Percentiles rank a stretch among this genome's conserved stretches.
Conservation (phyloP, 2,888 invertebrate species). For the Cristatella mucedo region DNA sequence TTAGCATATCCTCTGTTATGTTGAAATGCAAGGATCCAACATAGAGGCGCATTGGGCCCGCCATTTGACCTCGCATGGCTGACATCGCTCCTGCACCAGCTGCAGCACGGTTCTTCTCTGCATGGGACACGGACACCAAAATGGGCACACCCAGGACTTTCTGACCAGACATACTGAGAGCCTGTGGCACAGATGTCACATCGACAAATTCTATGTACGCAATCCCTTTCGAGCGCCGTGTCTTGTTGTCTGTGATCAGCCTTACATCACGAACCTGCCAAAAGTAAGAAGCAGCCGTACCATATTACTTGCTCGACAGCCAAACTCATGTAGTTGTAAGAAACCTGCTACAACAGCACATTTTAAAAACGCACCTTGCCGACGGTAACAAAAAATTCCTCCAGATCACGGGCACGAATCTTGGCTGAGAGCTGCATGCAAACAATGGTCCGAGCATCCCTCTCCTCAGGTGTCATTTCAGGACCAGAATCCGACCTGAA, state of each 20-base stretch:
- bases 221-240: slow-evolving; percentile 92
- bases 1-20: slow-evolving; percentile 94
- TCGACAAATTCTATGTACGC: slow-evolving; percentile 99
- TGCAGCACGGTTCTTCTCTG: slow-evolving; percentile 48
- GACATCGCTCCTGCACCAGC: slow-evolving; percentile 20
- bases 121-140: slow-evolving; percentile 93
- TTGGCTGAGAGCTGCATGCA: slow-evolving; percentile 93
- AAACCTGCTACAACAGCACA: too few species aligned
- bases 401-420: slow-evolving; percentile 78
- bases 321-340: too few species aligned
- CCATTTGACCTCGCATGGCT: slow-evolving; percentile 40
- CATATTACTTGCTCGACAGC: too few species aligned
- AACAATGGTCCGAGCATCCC: slow-evolving; percentile 95
- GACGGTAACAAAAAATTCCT: slow-evolving; percentile 96
- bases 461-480: slow-evolving; percentile 73
- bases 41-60: slow-evolving; percentile 87
- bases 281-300: too few species aligned
- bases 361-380: slow-evolving; percentile 79
- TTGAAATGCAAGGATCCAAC: slow-evolving; percentile 95
- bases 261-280: slow-evolving; percentile 68
- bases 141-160: slow-evolving; percentile 87
- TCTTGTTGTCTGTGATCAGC: slow-evolving; percentile 95
- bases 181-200: slow-evolving; percentile 87
- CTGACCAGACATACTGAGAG: slow-evolving; percentile 84
- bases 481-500: too few species aligned